Conservation (phyloP, 2,888 invertebrate species). For the Epiblema foenella region DNA sequence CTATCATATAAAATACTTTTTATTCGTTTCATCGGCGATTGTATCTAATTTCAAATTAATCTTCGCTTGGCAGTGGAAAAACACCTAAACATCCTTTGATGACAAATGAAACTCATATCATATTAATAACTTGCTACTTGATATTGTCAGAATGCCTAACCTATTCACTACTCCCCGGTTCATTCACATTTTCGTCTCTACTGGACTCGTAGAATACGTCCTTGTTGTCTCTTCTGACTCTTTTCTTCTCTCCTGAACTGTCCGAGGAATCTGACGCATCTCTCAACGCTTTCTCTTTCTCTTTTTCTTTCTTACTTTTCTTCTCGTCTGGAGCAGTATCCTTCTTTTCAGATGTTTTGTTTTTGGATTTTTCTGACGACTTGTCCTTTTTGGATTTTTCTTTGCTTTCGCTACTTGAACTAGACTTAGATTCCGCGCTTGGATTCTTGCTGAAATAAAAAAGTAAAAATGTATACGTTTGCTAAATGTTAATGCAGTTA, state of each 20-base stretch:
- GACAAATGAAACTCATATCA: constrained; percentile 18
- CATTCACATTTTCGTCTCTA: constrained; percentile 73
- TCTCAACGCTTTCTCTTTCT: constrained; percentile 31
- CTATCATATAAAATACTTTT: no score
- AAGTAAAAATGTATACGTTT: neutral
- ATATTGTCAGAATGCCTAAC: constrained; percentile 45
- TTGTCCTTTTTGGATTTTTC: constrained; percentile 7
- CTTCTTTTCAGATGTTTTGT: constrained; percentile 21
- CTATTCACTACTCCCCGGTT: constrained; percentile 64
- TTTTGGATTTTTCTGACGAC: constrained; percentile 45
- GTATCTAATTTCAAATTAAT: no score
- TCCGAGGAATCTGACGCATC: constrained; percentile 37
- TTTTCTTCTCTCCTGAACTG: constrained; percentile 38
- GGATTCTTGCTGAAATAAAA: constrained; percentile 40
- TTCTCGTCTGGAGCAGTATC: constrained; percentile 45
- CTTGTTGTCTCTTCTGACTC: constrained; percentile 47
- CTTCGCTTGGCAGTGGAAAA: no score
- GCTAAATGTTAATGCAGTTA: neutral
- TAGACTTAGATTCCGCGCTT: neutral
- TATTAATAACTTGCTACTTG: constrained; percentile 6
- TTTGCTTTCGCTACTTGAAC: constrained; percentile 7
- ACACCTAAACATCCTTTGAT: no score
- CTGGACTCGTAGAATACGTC: constrained; percentile 73
- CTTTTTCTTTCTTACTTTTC: constrained; percentile 35
- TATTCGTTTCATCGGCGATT: no score